A percentile compares a stretch with the other conserved stretches of the same genome.
Conservation (phyloP, 1,140 invertebrate species). For the Tetramorium simillimum region DNA sequence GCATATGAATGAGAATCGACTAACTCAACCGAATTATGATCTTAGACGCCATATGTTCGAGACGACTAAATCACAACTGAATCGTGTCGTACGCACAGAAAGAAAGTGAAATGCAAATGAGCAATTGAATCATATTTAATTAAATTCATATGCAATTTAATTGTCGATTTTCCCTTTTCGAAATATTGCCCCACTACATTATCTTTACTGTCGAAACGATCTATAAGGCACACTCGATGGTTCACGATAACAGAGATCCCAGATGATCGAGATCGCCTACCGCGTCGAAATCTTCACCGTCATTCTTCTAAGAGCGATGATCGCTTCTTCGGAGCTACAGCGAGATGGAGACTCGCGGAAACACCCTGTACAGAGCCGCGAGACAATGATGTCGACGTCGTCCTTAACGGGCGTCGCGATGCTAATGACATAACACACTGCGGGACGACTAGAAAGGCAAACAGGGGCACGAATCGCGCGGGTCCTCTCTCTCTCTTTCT, state of each 20-base stretch:
- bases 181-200: background rate
- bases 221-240: background rate
- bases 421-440: constrained; percentile 71
- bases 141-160: background rate
- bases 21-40: background rate
- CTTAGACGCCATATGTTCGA: background rate
- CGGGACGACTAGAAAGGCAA: constrained; percentile 15
- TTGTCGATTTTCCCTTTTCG: background rate
- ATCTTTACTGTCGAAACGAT: background rate
- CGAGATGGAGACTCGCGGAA: background rate
- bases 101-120: constrained; percentile 4
- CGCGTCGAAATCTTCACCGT: constrained; percentile 82
- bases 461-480: constrained; percentile 54
- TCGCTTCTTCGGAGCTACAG: background rate
- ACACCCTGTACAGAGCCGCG: background rate
- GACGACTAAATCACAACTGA: background rate
- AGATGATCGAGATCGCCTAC: constrained; percentile 68
- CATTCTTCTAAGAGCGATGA: constrained; percentile 68
- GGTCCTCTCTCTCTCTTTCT: background rate
- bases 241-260: background rate
- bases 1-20: background rate
- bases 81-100: background rate
- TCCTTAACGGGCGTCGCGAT: constrained; percentile 50
- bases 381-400: background rate
- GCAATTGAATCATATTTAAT: background rate